Conservation (phyloP, 2,888 invertebrate species). For the Callinectes sapidus region DNA sequence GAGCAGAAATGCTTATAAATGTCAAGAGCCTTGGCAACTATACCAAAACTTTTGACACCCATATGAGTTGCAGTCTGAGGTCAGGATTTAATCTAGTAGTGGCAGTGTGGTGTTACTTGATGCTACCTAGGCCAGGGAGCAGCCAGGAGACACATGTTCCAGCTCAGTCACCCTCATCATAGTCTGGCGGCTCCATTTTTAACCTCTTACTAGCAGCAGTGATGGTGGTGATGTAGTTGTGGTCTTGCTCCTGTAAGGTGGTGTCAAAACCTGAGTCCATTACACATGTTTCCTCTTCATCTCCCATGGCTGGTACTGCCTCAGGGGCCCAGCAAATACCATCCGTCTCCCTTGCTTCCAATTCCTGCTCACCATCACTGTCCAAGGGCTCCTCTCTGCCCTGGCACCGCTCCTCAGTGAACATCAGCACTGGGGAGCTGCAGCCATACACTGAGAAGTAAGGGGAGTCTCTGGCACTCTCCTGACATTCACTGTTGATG, state of each 20-base stretch:
- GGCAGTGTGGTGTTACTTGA: neutral
- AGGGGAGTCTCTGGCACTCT: conserved; percentile 22
- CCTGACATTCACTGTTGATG: conserved; percentile 19
- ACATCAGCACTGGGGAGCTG: neutral
- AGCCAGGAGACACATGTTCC: neutral
- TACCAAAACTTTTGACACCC: no score
- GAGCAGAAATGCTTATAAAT: no score
- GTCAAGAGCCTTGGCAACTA: no score
- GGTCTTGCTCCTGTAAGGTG: conserved; percentile 6
- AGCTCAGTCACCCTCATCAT: neutral
- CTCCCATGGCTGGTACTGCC: neutral
- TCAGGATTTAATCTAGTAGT: no score
- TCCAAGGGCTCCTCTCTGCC: neutral
- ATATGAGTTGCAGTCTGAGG: no score
- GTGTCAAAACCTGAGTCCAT: neutral
- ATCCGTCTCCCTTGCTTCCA: neutral
- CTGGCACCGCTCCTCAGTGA: conserved; percentile 9
- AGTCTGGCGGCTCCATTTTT: conserved; percentile 3
- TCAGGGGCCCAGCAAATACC: neutral
- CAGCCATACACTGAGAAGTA: conserved; percentile 23
- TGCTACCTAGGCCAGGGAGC: neutral
- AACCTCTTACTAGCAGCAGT: neutral
- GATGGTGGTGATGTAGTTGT: conserved; percentile 4
- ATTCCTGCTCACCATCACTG: neutral
- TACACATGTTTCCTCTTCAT: neutral